These are phyloP conservation scores for Amphimallon solstitiale DNA, from an alignment of 2,888 invertebrate genomes.

Conservation along the genomic window DNA sequence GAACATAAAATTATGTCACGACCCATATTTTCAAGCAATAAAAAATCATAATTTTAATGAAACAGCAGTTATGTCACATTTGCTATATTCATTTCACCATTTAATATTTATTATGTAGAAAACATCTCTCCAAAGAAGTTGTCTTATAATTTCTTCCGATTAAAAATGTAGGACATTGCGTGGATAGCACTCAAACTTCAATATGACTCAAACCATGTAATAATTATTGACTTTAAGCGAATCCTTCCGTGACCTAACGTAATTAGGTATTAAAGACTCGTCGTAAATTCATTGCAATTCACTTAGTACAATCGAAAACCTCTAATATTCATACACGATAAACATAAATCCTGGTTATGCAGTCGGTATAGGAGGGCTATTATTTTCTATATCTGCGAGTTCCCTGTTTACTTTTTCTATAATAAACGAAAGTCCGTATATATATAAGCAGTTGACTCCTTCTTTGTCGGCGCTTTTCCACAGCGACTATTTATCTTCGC, in stretches of 20 bases:
- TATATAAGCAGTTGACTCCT: constrained; percentile 1
- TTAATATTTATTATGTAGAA: no score
- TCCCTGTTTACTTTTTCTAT: constrained; percentile 10
- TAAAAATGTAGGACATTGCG: background rate
- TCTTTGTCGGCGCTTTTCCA: constrained; percentile 6
- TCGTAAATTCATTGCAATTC: constrained; percentile 53
- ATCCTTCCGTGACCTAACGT: constrained; percentile 51
- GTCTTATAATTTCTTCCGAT: background rate
- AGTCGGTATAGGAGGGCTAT: constrained; percentile 48
- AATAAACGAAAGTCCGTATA: no score
- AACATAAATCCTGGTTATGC: constrained; percentile 54
- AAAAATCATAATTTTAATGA: no score
- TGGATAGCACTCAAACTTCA: no score
- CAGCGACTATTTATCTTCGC: constrained; percentile 15
- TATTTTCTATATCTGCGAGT: constrained; percentile 40
- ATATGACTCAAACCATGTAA: background rate
- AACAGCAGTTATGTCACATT: no score
- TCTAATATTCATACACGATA: constrained; percentile 52
- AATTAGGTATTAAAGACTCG: constrained; percentile 48
- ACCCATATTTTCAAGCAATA: no score
- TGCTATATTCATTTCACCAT: no score
- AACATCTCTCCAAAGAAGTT: no score
- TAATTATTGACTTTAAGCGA: constrained; percentile 19
- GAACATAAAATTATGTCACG: no score
- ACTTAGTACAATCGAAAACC: constrained; percentile 51